phyloP scores from a whole-genome alignment of 2,888 invertebrate genomes.

The Chymomyza procnemis region DNA sequence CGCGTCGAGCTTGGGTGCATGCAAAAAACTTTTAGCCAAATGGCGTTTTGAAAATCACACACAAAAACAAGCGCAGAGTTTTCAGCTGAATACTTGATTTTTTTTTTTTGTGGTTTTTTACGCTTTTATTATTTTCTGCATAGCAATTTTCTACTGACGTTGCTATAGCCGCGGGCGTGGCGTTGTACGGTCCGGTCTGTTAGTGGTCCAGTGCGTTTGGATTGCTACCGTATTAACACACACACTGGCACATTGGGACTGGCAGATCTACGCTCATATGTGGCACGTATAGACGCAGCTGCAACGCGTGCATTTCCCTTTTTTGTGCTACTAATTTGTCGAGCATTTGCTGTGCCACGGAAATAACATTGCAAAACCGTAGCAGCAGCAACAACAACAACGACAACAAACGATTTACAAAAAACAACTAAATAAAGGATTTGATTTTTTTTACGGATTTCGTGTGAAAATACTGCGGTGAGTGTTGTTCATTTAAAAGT shows the following conservation, averaged over 20 bases:
- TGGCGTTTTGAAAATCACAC: slow-evolving; percentile 46
- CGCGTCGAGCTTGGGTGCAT: background rate
- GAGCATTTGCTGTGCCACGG: slow-evolving; percentile 46
- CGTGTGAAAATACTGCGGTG: background rate
- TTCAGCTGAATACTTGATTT: background rate
- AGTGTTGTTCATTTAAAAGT: background rate
- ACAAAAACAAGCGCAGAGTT: slow-evolving; percentile 15
- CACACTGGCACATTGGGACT: background rate
- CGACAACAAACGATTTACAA: slow-evolving; percentile 21
- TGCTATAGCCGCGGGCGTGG: slow-evolving; percentile 37
- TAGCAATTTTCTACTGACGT: slow-evolving; percentile 14
- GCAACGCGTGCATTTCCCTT: background rate
- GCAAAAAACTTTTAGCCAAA: slow-evolving; percentile 43
- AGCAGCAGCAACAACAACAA: slow-evolving; percentile 29
- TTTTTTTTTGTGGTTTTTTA: background rate
- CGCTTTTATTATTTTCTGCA: background rate
- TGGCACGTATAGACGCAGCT: background rate
- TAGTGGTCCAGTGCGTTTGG: background rate
- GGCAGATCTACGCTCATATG: background rate
- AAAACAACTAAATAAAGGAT: background rate
- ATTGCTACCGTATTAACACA: background rate
- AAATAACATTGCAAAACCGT: slow-evolving; percentile 6
- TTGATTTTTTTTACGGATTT: background rate
- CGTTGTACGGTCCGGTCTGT: background rate
- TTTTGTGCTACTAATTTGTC: slow-evolving; percentile 59